phyloP scores from a whole-genome alignment of 2,113 vertebrate genomes.

The Odocoileus hemionus region DNA sequence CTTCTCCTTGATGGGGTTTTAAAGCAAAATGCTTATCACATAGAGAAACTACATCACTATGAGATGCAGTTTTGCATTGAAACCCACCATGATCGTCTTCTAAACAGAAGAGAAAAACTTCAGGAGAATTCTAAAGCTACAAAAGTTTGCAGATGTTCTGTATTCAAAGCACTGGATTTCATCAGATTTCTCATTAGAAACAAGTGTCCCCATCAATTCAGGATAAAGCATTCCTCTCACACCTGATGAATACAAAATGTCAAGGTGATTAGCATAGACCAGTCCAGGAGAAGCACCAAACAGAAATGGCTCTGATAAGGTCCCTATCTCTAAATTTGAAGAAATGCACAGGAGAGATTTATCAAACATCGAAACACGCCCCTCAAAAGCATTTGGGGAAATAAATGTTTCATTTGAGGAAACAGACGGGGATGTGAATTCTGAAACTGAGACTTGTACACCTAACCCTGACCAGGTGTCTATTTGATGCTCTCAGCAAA shows the following conservation, averaged over 20 bases:
- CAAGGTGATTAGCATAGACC: slow-evolving; percentile 52
- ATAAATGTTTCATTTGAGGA: background rate
- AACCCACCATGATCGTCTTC: background rate
- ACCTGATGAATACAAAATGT: slow-evolving; percentile 42
- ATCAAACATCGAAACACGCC: background rate
- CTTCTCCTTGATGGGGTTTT: slow-evolving; percentile 28
- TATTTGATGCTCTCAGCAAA: background rate
- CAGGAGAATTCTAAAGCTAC: background rate
- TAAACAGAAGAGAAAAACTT: background rate
- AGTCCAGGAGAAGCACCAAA: background rate
- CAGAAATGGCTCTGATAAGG: slow-evolving; percentile 44
- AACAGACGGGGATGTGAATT: background rate
- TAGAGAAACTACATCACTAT: background rate
- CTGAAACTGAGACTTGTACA: background rate
- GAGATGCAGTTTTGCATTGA: background rate
- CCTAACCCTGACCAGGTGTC: background rate
- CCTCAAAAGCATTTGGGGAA: background rate
- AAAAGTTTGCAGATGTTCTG: slow-evolving; percentile 24
- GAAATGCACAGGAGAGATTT: background rate
- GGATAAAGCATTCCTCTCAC: slow-evolving; percentile 36
- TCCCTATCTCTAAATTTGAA: slow-evolving; percentile 28
- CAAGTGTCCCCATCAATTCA: slow-evolving; percentile 37
- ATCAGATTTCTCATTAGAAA: slow-evolving; percentile 64
- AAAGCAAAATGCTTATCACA: slow-evolving; percentile 25
- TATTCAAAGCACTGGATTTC: slow-evolving; percentile 53